Evolutionary conservation across 2,888 invertebrate species (phyloP).

Genomic region (Drosophila subsilvestris): DNA sequence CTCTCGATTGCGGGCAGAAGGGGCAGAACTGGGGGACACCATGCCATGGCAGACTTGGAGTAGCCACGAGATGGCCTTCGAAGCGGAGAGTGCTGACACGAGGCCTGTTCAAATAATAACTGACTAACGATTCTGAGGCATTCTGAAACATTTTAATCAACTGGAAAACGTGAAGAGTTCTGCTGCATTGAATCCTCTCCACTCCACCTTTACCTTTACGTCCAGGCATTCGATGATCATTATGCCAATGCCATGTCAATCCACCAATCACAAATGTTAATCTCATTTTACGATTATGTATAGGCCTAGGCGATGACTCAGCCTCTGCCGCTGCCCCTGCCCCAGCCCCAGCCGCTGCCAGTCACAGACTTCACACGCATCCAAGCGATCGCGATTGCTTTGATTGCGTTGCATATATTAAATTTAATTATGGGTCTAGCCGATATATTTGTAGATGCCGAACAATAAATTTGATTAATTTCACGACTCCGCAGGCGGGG

Average conservation of each 20-base stretch:
- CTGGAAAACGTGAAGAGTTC: too few relatives aligned
- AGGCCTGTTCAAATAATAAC: background rate
- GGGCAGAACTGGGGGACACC: slow-evolving; percentile 2
- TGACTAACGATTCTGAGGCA: background rate
- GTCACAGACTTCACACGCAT: slow-evolving; percentile 63
- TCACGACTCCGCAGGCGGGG: slow-evolving; percentile 22
- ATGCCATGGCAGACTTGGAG: slow-evolving; percentile 17
- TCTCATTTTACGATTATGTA: background rate
- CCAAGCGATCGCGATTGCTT: slow-evolving; percentile 39
- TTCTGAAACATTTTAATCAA: too few relatives aligned
- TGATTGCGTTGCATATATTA: slow-evolving; percentile 45
- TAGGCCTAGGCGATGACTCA: slow-evolving; percentile 36
- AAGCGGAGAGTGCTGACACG: slow-evolving; percentile 1
- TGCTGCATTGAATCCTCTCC: too few relatives aligned
- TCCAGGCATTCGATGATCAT: too few relatives aligned
- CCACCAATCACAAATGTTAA: background rate
- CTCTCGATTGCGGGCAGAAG: slow-evolving; percentile 25
- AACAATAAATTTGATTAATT: slow-evolving; percentile 63
- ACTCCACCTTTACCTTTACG: too few relatives aligned
- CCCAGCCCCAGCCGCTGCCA: slow-evolving; percentile 21
- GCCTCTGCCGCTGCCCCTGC: too few relatives aligned
- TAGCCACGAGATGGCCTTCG: slow-evolving; percentile 8
- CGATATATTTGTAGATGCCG: slow-evolving; percentile 1
- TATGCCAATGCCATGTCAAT: background rate
- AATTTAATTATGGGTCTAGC: slow-evolving; percentile 65